Percentiles rank a stretch among this genome's conserved stretches.
phyloP scores from a whole-genome alignment of 2,113 vertebrate species.

The Ornithorhynchus anatinus region DNA sequence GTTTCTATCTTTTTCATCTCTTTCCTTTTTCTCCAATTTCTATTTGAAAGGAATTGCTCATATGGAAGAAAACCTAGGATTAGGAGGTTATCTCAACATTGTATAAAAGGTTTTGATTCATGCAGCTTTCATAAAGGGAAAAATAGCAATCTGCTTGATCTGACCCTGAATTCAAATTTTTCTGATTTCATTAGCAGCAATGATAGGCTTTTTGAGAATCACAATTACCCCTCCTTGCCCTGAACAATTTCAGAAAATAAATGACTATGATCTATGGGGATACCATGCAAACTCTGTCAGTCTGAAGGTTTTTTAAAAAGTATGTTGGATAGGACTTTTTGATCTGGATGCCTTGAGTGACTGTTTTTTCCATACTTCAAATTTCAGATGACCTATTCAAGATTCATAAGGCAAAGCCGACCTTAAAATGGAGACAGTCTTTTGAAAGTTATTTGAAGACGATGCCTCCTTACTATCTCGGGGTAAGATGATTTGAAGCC shows the following conservation, averaged over 20 bases:
- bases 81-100: slow-evolving; percentile 14
- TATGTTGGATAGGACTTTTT: slow-evolving; percentile 3
- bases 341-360: slow-evolving; percentile 8
- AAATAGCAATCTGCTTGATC: no score
- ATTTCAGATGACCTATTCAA: slow-evolving; percentile 93
- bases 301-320: slow-evolving; percentile 6
- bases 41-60: slow-evolving; percentile 8
- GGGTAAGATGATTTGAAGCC: slow-evolving; percentile 74
- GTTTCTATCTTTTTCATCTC: no score
- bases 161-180: no score
- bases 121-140: not conserved
- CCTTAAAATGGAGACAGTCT: slow-evolving; percentile 93
- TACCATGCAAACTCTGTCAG: not conserved
- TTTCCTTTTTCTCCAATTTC: not conserved
- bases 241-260: no score
- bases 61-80: not conserved
- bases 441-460: slow-evolving; percentile 98
- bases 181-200: no score
- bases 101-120: not conserved
- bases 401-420: slow-evolving; percentile 96
- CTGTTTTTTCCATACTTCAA: slow-evolving; percentile 9
- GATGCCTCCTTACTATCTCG: slow-evolving; percentile 96
- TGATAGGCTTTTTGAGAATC: no score
- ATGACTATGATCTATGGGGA: no score
- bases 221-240: no score